Base-by-base conservation (phyloP, 2,888 invertebrate genomes). In the Corbicula japonica region DNA sequence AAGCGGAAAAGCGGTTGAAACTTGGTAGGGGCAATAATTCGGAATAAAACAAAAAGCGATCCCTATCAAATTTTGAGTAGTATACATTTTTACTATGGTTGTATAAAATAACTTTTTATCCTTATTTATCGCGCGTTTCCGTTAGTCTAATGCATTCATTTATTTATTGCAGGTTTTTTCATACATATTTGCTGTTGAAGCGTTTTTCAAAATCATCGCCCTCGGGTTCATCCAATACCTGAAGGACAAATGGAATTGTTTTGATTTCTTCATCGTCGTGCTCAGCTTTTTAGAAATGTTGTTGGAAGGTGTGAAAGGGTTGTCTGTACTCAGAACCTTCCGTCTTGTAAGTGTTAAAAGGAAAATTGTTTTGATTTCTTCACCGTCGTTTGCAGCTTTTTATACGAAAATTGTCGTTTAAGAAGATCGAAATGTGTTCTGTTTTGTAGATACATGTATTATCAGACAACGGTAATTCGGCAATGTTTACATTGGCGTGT, bases 221-320 rank as follows among this genome's bases (percentile, higher is more conserved):
- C 97, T 99, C 97, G 98, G 98, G 94, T 98, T 99, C 77, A 97
- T 98, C 93, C 97, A 95, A 94, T 99, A 99, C 94, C 98, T 99
- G 95, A 97, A 98, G 95, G 98, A 98, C 94, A 98, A 98, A 88
- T 99, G 99, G 99, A 99, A 99, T 94, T 97, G 98, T 93, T 99
- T 99, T 94, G 99, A 99, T 95, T 98, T 98, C 94, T 97, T 98
- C 92, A 99, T 99, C 94, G 99, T 99, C 92, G 96, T 97, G 86
- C 95, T 99, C 92, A 99, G 99, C 89, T 95, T 99, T 88, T 95
- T 99, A 92, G 99, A 99, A 94, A 95, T 99, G 93, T 97, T 97
- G 90, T 95, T 99, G 91, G 97, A 97, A 94, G 97, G 97, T 89
- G 97, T 98, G 91, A 97, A 98, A 95, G 99, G 99, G 94, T 95